Conservation (phyloP, 2,888 invertebrate species). For the Acleris sparsana region DNA sequence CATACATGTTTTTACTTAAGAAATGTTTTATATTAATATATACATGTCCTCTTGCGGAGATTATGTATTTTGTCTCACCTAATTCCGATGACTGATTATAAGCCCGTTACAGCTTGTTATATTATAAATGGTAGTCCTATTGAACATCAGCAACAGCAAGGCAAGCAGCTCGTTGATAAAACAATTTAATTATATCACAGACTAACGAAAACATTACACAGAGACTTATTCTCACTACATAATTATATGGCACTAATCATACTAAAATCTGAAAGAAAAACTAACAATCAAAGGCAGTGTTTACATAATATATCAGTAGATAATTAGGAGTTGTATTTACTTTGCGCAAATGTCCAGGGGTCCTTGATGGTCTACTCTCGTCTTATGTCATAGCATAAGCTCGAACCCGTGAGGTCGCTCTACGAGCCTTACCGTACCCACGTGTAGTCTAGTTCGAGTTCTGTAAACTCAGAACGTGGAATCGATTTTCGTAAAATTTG, state of each 20-base stretch:
- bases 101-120: background rate
- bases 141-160: constrained; percentile 56
- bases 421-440: too few relatives aligned
- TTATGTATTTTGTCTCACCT: too few relatives aligned
- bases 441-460: too few relatives aligned
- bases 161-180: constrained; percentile 68
- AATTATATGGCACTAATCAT: constrained; percentile 74
- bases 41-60: too few relatives aligned
- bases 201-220: constrained; percentile 73
- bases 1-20: too few relatives aligned
- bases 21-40: too few relatives aligned
- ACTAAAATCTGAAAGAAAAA: constrained; percentile 63
- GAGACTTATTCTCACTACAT: constrained; percentile 68
- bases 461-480: background rate
- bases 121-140: constrained; percentile 8
- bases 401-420: too few relatives aligned
- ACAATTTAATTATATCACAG: constrained; percentile 76
- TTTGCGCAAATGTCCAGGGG: constrained; percentile 3
- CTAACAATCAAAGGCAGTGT: constrained; percentile 65
- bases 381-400: too few relatives aligned
- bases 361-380: background rate
- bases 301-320: constrained; percentile 42
- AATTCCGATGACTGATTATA: too few relatives aligned
- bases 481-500: background rate
- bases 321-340: constrained; percentile 17